These are phyloP conservation scores for Chaenogobius annularis DNA, from an alignment of 2,113 vertebrate species.

Conservation along the genomic window DNA sequence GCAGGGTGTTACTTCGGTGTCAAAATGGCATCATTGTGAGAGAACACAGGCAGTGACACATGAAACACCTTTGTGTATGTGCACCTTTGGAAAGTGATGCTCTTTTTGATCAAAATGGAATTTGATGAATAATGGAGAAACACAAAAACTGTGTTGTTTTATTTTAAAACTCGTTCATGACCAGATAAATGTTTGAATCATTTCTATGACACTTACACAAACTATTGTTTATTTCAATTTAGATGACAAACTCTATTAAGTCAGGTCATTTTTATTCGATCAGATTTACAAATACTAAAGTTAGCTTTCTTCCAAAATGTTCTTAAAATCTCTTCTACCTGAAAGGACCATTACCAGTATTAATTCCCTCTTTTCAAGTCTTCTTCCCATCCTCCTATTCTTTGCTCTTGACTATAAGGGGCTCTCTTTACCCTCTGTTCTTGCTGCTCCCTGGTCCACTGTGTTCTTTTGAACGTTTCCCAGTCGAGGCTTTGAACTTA, in stretches of 20 bases:
- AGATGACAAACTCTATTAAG: too few relatives aligned
- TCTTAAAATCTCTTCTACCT: constrained; percentile 18
- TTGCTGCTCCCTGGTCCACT: constrained; percentile 41
- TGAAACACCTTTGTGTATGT: constrained; percentile 29
- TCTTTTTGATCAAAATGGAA: not conserved
- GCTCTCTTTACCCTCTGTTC: constrained; percentile 37
- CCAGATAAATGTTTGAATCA: too few relatives aligned
- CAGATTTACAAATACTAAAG: not conserved
- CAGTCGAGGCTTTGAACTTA: constrained; percentile 74
- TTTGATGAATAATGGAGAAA: not conserved
- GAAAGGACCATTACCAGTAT: constrained; percentile 27
- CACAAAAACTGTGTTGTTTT: not conserved
- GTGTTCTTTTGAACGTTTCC: constrained; percentile 69
- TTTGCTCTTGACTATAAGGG: constrained; percentile 47
- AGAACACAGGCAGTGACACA: constrained; percentile 33
- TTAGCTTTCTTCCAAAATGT: not conserved
- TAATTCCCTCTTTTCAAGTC: constrained; percentile 1
- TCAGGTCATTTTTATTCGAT: too few relatives aligned
- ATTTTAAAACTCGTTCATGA: too few relatives aligned
- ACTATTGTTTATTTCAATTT: too few relatives aligned
- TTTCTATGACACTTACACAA: too few relatives aligned
- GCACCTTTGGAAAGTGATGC: not conserved
- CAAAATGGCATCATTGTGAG: constrained; percentile 19
- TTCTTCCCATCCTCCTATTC: constrained; percentile 13
- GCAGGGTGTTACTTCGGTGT: constrained; percentile 9